These are phyloP conservation scores for Heliothis virescens DNA, from an alignment of 1,140 invertebrate species.

Conservation along the genomic window DNA sequence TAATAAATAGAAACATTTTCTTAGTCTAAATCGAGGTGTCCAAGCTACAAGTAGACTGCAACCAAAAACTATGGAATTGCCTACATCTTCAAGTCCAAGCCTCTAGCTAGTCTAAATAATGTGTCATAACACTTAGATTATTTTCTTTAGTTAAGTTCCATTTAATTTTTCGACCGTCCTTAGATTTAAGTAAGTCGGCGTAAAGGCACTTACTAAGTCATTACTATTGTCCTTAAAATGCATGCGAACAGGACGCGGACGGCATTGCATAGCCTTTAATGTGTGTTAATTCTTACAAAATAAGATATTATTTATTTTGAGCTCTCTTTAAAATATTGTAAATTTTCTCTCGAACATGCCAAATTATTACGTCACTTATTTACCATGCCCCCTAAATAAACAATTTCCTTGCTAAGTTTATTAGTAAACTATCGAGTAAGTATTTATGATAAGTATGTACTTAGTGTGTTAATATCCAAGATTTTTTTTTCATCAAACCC, in stretches of 20 bases:
- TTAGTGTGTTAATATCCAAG: conserved; percentile 35
- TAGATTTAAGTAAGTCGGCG: conserved; percentile 59
- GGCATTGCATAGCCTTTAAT: conserved; percentile 66
- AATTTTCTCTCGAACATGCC: conserved; percentile 17
- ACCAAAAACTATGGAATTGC: too few species aligned
- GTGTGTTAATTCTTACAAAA: conserved; percentile 43
- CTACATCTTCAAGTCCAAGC: too few species aligned
- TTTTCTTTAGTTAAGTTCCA: conserved; percentile 52
- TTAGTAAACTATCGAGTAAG: conserved; percentile 5
- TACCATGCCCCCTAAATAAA: conserved; percentile 19
- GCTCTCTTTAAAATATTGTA: conserved; percentile 57
- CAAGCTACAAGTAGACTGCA: too few species aligned
- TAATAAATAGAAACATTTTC: too few species aligned
- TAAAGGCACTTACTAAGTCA: conserved; percentile 37
- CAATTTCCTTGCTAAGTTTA: neutral
- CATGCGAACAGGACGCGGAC: conserved; percentile 21
- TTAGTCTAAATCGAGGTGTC: too few species aligned
- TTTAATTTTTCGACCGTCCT: conserved; percentile 71
- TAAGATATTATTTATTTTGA: conserved; percentile 52
- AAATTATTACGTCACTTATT: conserved; percentile 34
- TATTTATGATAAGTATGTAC: conserved; percentile 22
- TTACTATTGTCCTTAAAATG: conserved; percentile 41
- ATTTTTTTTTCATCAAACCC: conserved; percentile 5
- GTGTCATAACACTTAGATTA: neutral
- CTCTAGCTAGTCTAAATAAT: neutral